Evolutionary conservation across 2,113 vertebrate species (phyloP), one percentile per base, ranked within the genome.

Genomic region (Peucedramus taeniatus): DNA sequence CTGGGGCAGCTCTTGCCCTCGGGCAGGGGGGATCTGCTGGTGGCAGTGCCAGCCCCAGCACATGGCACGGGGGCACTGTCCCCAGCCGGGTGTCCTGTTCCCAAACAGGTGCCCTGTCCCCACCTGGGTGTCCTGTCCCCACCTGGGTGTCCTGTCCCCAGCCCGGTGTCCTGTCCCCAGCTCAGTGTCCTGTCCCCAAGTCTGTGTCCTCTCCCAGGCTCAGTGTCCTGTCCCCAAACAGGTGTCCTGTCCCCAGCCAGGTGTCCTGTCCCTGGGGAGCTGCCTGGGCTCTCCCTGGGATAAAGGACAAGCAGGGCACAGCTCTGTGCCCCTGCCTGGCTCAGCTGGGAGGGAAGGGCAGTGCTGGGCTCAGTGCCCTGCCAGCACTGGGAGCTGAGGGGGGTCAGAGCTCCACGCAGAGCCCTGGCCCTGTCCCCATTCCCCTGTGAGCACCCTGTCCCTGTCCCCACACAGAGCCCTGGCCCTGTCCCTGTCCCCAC

Each of bases 41-140:
- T 8, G 50, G 14, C 75, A 7, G 24, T 31, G 85, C 76, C 76
- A 81, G 27, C 60, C 76, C 44, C 76, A 57, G 50, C 31, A 23
- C 54, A 13, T 0, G 5, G 39, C 24, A 4, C 4, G 7, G 24
- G 42, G 33, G 14, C 59, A 13, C 39, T 24, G 33, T 27, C 9
- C 60, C 60, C 27, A 28, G 30, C 30, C 3, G 3, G 10, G 26
- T 51, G 27, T 54, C 11, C 53, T 54, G 59, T 39, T 14, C 59
- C 19, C 27, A 31, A 13, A 24, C 3, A 4, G 1, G 49, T 19
- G 23, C 16, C 15, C 65, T 21, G 13, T 21, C 17, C 65, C 66
- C n/a, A 15, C 26, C 28, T 7, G 2, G 14, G 19, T n/a, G 3
- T 13, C 12, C 7, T 1, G 4, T 45, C 66, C 50, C 53, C 5